Evolutionary conservation across 1,140 invertebrate genomes (phyloP).

Genomic region (Caerostris darwini): DNA sequence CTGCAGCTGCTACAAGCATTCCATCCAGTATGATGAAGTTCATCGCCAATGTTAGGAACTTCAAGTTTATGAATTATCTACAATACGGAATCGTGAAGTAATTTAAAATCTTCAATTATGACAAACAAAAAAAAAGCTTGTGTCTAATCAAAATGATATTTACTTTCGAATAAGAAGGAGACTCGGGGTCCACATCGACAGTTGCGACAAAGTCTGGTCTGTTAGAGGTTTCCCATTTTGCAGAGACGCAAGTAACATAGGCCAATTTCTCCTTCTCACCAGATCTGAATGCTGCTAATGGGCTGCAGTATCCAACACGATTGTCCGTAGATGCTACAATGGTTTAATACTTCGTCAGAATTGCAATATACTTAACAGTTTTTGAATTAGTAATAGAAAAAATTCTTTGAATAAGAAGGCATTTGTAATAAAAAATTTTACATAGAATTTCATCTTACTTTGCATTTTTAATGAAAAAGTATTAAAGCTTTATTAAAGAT

Average conservation of each 20-base stretch:
- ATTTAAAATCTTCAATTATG: background rate
- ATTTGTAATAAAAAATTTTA: no score
- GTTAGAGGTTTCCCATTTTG: slow-evolving; percentile 77
- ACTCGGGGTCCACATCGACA: slow-evolving; percentile 94
- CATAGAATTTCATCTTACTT: no score
- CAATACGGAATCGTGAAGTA: slow-evolving; percentile 1
- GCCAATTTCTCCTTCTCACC: slow-evolving; percentile 92
- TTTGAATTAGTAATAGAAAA: no score
- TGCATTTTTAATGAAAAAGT: no score
- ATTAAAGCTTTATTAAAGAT: no score
- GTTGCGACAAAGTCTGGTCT: slow-evolving; percentile 94
- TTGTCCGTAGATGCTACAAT: background rate
- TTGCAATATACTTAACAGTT: no score
- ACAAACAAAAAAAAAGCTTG: background rate
- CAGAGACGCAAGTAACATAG: slow-evolving; percentile 91
- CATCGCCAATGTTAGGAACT: slow-evolving; percentile 91
- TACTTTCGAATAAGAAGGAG: slow-evolving; percentile 86
- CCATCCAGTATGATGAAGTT: slow-evolving; percentile 97
- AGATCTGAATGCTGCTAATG: slow-evolving; percentile 89
- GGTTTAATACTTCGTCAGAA: no score
- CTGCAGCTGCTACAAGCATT: slow-evolving; percentile 97
- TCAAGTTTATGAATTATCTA: slow-evolving; percentile 94
- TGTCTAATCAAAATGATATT: background rate
- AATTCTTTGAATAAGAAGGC: no score
- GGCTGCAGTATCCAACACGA: slow-evolving; percentile 82